phyloP scores from a whole-genome alignment of 2,888 invertebrate species.

The Spisula subtruncata region DNA sequence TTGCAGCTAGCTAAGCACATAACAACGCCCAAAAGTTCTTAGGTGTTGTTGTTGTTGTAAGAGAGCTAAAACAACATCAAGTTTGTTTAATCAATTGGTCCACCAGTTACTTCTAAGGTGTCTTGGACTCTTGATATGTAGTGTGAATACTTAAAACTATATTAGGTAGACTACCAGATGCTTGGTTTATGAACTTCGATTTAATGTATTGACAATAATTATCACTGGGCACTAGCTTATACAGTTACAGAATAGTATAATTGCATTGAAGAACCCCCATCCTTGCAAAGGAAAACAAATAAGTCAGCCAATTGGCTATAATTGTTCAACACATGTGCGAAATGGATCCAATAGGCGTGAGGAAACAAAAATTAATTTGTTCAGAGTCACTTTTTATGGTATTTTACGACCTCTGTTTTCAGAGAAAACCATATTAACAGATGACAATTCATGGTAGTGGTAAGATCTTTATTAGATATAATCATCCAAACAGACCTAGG shows the following conservation, averaged over 20 bases:
- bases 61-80: too few species aligned
- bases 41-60: too few species aligned
- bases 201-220: not conserved
- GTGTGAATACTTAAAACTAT: too few species aligned
- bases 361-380: constrained; percentile 29
- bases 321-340: constrained; percentile 26
- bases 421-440: constrained; percentile 19
- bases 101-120: too few species aligned
- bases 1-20: too few species aligned
- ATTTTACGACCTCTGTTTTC: constrained; percentile 41
- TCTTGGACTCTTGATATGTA: too few species aligned
- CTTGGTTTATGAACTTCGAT: not conserved
- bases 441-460: constrained; percentile 28
- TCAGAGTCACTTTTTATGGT: constrained; percentile 29
- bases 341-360: constrained; percentile 29
- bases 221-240: not conserved
- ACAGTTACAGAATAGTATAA: constrained; percentile 13
- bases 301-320: constrained; percentile 18
- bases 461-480: constrained; percentile 30
- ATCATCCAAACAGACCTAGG: constrained; percentile 21
- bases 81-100: too few species aligned
- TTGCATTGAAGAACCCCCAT: not conserved
- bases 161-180: not conserved
- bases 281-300: constrained; percentile 5
- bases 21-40: too few species aligned